Percentiles rank a stretch among this genome's conserved stretches.
These are phyloP conservation scores for Sycophila sp. DNA, from an alignment of 1,140 invertebrate species.

Conservation along the genomic window DNA sequence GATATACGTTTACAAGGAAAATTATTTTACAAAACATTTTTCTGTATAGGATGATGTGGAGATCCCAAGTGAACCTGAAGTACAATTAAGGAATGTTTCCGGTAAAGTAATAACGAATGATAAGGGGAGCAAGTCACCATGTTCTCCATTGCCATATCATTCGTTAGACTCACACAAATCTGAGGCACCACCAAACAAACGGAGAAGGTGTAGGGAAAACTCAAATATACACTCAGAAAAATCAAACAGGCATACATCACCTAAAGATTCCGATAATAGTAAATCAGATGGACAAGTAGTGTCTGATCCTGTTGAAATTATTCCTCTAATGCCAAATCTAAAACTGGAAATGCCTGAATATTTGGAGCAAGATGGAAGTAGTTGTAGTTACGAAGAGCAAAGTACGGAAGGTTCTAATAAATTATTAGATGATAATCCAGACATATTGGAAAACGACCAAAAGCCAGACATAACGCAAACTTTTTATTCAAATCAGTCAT, in stretches of 20 bases:
- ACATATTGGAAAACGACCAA: conserved; percentile 56
- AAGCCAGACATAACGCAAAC: conserved; percentile 64
- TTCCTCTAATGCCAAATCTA: conserved; percentile 65
- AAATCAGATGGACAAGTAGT: conserved; percentile 53
- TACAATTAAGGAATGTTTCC: conserved; percentile 61
- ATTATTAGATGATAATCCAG: conserved; percentile 56
- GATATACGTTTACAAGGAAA: not conserved
- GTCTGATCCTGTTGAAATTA: conserved; percentile 64
- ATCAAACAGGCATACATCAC: conserved; percentile 44
- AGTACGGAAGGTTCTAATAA: conserved; percentile 58
- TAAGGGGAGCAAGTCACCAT: conserved; percentile 59
- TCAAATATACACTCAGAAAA: conserved; percentile 56
- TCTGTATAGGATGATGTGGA: conserved; percentile 60
- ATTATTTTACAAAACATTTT: too few species aligned
- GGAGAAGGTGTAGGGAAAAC: conserved; percentile 62
- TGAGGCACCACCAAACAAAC: conserved; percentile 59
- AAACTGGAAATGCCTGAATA: conserved; percentile 67
- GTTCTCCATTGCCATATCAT: conserved; percentile 57
- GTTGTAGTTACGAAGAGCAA: conserved; percentile 66
- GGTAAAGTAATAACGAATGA: conserved; percentile 59
- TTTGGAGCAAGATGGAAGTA: conserved; percentile 63
- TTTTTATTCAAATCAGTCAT: conserved; percentile 61
- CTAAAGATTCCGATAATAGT: conserved; percentile 57
- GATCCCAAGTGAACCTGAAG: conserved; percentile 64
- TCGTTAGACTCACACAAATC: conserved; percentile 52